phyloP scores from a whole-genome alignment of 2,113 vertebrate genomes.

The Brienomyrus longianalis region DNA sequence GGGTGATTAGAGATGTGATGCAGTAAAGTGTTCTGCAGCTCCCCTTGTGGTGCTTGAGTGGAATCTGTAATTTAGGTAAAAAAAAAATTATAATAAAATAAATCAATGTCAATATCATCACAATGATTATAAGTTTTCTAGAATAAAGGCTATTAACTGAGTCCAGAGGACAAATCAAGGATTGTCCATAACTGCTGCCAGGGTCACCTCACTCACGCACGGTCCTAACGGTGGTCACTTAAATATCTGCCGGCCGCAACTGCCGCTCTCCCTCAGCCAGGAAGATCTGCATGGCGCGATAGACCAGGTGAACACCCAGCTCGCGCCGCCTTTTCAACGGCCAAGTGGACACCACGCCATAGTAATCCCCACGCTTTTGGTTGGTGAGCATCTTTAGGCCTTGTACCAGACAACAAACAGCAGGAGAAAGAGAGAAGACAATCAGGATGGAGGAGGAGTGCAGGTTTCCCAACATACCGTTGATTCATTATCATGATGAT shows the following conservation, averaged over 20 bases:
- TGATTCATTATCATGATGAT: background rate
- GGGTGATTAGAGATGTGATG: background rate
- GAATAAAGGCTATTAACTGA: background rate
- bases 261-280: constrained; percentile 82
- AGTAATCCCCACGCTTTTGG: constrained; percentile 75
- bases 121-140: background rate
- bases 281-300: constrained; percentile 75
- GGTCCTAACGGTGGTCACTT: constrained; percentile 37
- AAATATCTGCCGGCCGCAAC: constrained; percentile 72
- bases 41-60: background rate
- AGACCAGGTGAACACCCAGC: constrained; percentile 73
- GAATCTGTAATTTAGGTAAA: background rate
- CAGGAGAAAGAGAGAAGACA: background rate
- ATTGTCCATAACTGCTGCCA: background rate
- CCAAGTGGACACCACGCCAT: constrained; percentile 71
- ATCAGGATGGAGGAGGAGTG: background rate
- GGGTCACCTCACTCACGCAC: background rate
- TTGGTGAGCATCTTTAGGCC: constrained; percentile 80
- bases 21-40: background rate
- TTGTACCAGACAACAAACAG: constrained; percentile 34
- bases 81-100: background rate
- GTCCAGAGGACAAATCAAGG: background rate
- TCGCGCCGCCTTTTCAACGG: constrained; percentile 48
- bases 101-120: background rate
- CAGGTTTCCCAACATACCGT: background rate